These are phyloP conservation scores for Argyrosomus regius DNA, from an alignment of 2,797 vertebrate species.

Conservation along the genomic window DNA sequence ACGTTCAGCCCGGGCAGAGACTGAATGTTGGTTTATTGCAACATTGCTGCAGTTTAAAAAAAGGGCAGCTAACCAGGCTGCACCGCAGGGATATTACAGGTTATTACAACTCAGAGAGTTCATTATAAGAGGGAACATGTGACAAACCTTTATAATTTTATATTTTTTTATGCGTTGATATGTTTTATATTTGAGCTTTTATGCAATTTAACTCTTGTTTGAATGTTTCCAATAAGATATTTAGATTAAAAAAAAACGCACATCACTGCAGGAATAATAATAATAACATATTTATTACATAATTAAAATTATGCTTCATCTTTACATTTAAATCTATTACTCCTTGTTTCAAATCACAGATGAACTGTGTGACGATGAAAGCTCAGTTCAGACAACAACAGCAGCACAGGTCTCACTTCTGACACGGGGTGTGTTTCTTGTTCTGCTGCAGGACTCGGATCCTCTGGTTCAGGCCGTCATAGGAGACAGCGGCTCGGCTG, in stretches of 20 bases:
- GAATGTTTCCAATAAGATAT: no score
- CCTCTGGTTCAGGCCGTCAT: slow-evolving; percentile 89
- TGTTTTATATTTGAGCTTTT: no score
- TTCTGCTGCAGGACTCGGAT: slow-evolving; percentile 91
- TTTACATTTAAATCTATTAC: no score
- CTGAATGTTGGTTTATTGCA: slow-evolving; percentile 16
- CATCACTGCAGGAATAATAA: no score
- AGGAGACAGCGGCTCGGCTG: slow-evolving; percentile 88
- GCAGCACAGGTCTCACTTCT: slow-evolving; percentile 83
- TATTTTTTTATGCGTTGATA: no score
- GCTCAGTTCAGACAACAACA: no score
- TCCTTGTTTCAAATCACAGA: no score
- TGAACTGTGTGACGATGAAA: no score
- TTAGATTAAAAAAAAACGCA: no score
- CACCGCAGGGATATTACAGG: background rate
- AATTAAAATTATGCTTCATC: no score
- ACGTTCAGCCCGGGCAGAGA: slow-evolving; percentile 15
- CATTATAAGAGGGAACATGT: background rate
- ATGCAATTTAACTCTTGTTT: background rate
- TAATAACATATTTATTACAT: background rate
- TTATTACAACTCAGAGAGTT: background rate
- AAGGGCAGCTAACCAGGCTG: background rate
- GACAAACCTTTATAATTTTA: no score
- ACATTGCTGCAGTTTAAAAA: background rate
- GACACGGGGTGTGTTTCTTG: slow-evolving; percentile 94